These are phyloP conservation scores for Mionectes olivaceus DNA, from an alignment of 2,797 vertebrate species.

Conservation along the genomic window DNA sequence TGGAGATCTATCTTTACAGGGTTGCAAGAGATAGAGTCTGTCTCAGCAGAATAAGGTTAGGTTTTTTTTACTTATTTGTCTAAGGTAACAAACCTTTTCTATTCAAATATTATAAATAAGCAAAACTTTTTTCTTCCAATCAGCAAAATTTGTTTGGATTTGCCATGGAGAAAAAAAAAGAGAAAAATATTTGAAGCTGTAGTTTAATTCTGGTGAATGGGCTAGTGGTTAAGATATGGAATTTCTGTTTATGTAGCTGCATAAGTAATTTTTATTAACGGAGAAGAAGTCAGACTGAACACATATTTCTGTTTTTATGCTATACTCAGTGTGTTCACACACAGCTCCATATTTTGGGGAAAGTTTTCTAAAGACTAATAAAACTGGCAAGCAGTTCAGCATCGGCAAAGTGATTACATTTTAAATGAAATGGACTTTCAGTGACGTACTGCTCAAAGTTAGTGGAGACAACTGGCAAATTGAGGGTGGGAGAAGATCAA, in stretches of 20 bases:
- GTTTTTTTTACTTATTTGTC: not conserved
- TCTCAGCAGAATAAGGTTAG: slow-evolving; percentile 27
- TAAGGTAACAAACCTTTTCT: not conserved
- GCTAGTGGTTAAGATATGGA: not conserved
- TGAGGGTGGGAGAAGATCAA: slow-evolving; percentile 67
- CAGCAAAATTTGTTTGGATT: not conserved
- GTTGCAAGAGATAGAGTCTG: slow-evolving; percentile 34
- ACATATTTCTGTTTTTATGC: slow-evolving; percentile 11
- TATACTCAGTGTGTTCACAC: not conserved
- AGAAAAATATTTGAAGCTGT: not conserved
- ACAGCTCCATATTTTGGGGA: slow-evolving; percentile 8
- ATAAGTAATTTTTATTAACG: not conserved
- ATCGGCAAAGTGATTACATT: slow-evolving; percentile 41
- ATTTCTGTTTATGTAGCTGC: not conserved
- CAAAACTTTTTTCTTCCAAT: not conserved
- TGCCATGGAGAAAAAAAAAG: not conserved
- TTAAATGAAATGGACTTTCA: slow-evolving; percentile 63
- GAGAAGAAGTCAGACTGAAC: not conserved
- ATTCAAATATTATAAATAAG: not conserved
- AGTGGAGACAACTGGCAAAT: slow-evolving; percentile 65
- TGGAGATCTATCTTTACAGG: slow-evolving; percentile 22
- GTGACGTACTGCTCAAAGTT: slow-evolving; percentile 55
- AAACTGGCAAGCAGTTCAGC: slow-evolving; percentile 27
- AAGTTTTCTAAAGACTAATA: slow-evolving; percentile 45
- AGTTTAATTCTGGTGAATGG: not conserved